These are phyloP conservation scores for Hypsopygia costalis DNA, from an alignment of 2,888 invertebrate genomes.

Conservation along the genomic window DNA sequence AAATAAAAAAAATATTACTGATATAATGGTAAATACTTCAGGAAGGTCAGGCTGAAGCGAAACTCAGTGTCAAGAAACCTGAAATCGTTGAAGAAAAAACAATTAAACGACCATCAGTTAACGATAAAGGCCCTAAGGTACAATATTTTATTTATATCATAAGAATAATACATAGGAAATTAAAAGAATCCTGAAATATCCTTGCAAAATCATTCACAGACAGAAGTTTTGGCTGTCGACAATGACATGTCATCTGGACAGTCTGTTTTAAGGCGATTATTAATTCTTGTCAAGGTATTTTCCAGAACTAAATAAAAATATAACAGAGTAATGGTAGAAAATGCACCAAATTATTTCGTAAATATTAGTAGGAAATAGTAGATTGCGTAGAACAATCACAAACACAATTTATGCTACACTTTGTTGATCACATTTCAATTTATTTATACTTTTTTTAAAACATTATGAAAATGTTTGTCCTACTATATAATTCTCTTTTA, in stretches of 20 bases:
- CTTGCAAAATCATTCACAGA: conserved; percentile 47
- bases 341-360: neutral
- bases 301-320: conserved; percentile 16
- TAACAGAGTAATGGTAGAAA: conserved; percentile 14
- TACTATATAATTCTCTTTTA: conserved; percentile 12
- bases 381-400: neutral
- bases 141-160: conserved; percentile 10
- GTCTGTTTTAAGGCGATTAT: conserved; percentile 47
- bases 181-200: conserved; percentile 5
- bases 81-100: conserved; percentile 71
- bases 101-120: conserved; percentile 61
- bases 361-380: neutral
- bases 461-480: conserved; percentile 21
- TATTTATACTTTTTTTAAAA: conserved; percentile 8
- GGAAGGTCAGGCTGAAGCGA: conserved; percentile 70
- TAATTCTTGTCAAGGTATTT: conserved; percentile 54
- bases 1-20: conserved; percentile 7
- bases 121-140: conserved; percentile 59
- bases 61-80: conserved; percentile 69
- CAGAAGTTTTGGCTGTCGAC: conserved; percentile 36
- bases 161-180: conserved; percentile 2
- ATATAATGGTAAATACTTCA: conserved; percentile 27
- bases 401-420: conserved; percentile 1
- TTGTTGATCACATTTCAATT: conserved; percentile 1
- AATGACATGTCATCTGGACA: conserved; percentile 34